Conservation (phyloP, 1,140 invertebrate genomes). For the Calephelis nemesis region DNA sequence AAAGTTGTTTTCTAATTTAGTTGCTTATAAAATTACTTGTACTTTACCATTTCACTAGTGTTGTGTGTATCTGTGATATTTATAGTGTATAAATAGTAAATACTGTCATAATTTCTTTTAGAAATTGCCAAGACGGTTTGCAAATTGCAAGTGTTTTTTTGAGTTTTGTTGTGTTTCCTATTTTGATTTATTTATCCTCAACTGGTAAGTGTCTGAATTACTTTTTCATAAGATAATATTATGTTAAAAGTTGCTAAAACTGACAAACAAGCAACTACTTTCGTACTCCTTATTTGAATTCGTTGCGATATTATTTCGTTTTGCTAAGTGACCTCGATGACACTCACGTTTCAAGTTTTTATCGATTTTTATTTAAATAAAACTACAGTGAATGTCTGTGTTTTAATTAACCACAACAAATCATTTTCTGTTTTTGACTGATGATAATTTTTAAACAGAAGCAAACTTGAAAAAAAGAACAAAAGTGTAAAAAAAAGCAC, state of each 20-base stretch:
- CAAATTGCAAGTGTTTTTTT: background rate
- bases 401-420: too few relatives aligned
- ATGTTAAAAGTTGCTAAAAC: constrained; percentile 30
- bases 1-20: constrained; percentile 21
- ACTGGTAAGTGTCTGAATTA: background rate
- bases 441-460: too few relatives aligned
- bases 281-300: constrained; percentile 41
- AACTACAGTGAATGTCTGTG: too few relatives aligned
- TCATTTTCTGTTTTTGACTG: too few relatives aligned
- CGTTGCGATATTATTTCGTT: constrained; percentile 40
- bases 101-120: constrained; percentile 5
- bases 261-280: constrained; percentile 18
- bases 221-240: background rate
- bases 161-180: constrained; percentile 17
- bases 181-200: background rate
- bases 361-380: too few relatives aligned
- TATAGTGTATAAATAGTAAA: constrained; percentile 3
- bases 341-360: too few relatives aligned
- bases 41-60: constrained; percentile 18
- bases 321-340: constrained; percentile 36
- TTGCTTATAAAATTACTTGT: too few relatives aligned
- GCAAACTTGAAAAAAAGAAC: too few relatives aligned
- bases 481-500: too few relatives aligned
- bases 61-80: constrained; percentile 33
- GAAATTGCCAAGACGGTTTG: too few relatives aligned